Percentiles rank a stretch among this genome's conserved stretches.
These are phyloP conservation scores for Pteruthius melanotis DNA, from an alignment of 2,113 vertebrate genomes.

Conservation along the genomic window DNA sequence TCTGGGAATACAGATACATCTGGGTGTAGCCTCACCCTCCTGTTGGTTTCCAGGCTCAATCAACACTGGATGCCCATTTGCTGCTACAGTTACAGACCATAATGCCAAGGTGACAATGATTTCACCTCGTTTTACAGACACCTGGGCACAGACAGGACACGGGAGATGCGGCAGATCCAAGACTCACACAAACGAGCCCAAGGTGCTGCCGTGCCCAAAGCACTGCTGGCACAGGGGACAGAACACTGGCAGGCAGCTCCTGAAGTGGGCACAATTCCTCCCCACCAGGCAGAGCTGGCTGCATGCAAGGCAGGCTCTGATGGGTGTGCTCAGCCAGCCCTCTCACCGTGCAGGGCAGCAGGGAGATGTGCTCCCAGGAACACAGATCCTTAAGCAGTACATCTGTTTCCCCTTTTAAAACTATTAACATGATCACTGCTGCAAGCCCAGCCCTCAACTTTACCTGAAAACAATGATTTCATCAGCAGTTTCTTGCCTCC, in stretches of 20 bases:
- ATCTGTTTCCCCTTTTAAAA: background rate
- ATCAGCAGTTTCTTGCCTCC: constrained; percentile 84
- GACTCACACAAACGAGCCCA: background rate
- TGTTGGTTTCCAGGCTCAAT: background rate
- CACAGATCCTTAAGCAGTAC: background rate
- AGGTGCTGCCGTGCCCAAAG: background rate
- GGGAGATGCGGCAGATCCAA: background rate
- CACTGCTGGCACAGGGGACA: background rate
- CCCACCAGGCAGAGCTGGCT: background rate
- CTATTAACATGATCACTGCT: background rate
- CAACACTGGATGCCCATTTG: background rate
- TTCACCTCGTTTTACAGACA: background rate
- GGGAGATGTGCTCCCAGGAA: background rate
- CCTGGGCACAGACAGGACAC: background rate
- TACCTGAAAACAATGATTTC: constrained; percentile 97
- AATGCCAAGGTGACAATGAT: background rate
- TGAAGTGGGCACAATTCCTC: background rate
- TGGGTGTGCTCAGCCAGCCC: background rate
- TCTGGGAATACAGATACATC: background rate
- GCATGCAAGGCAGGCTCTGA: background rate
- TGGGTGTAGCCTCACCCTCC: background rate
- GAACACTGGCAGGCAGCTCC: background rate
- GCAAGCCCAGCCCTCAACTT: background rate
- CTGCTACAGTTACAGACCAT: background rate
- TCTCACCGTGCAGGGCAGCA: background rate